Evolutionary conservation across 1,140 invertebrate species (phyloP).

Genomic region (Bactericera cockerelli): DNA sequence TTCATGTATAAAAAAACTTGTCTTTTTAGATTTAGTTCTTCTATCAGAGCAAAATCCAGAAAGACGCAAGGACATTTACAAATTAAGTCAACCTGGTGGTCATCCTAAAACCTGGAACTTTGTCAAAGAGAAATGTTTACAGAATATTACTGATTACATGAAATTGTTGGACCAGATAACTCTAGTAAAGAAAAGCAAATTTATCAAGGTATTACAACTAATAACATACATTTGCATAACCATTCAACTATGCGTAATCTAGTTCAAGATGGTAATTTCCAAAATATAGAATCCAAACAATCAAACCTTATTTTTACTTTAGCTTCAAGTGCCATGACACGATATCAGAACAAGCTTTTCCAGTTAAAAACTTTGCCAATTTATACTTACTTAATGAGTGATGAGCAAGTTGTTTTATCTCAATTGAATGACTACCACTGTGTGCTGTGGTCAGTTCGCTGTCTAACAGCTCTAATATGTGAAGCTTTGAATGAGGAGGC

Average conservation of each 20-base stretch:
- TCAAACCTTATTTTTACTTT: constrained; percentile 3
- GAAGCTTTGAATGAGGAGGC: constrained; percentile 2
- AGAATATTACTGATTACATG: constrained; percentile 6
- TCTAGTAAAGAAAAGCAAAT: not conserved
- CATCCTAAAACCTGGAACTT: constrained; percentile 66
- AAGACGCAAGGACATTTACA: constrained; percentile 44
- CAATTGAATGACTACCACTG: constrained; percentile 1
- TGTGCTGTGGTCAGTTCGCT: not conserved
- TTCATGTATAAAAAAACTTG: constrained; percentile 29
- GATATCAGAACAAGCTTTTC: not conserved
- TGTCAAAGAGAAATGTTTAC: constrained; percentile 29
- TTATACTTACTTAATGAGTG: not conserved
- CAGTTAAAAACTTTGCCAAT: not conserved
- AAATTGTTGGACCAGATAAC: not conserved
- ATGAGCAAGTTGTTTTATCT: constrained; percentile 4
- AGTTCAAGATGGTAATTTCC: not conserved
- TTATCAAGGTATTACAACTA: not conserved
- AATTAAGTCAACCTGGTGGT: constrained; percentile 54
- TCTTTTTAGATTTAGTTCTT: constrained; percentile 48
- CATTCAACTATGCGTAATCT: constrained; percentile 1
- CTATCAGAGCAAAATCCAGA: constrained; percentile 37
- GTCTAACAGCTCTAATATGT: constrained; percentile 1
- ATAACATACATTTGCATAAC: not conserved
- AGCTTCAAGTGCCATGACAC: not conserved
- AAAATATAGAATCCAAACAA: not conserved